Conservation (phyloP, 2,113 vertebrate species). For the Tachuris rubrigastra region DNA sequence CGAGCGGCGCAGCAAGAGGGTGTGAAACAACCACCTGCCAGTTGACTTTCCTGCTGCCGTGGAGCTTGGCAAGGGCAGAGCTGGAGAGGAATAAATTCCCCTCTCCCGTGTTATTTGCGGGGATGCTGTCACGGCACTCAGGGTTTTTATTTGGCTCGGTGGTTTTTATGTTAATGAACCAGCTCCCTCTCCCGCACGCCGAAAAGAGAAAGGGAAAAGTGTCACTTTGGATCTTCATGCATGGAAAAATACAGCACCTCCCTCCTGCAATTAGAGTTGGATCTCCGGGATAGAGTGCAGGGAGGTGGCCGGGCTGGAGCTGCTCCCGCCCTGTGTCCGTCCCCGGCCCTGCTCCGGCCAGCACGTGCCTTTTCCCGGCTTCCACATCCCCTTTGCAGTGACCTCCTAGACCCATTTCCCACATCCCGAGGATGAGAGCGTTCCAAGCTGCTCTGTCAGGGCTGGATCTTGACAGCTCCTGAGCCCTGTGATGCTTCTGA, state of each 20-base stretch:
- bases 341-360: background rate
- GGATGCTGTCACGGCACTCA: background rate
- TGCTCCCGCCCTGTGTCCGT: rapidly evolving
- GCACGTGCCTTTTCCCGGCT: background rate
- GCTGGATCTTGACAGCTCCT: background rate
- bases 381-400: rapidly evolving
- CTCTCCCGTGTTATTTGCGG: background rate
- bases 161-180: constrained; percentile 19
- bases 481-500: rapidly evolving
- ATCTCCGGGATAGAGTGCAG: background rate
- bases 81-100: background rate
- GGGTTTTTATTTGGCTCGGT: background rate
- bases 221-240: constrained; percentile 8
- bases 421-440: background rate
- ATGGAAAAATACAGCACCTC: constrained; percentile 48
- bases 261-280: background rate
- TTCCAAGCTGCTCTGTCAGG: background rate
- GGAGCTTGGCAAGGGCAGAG: constrained; percentile 34
- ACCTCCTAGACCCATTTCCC: background rate
- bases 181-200: background rate
- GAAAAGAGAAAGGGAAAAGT: background rate
- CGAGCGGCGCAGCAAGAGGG: background rate
- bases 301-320: background rate
- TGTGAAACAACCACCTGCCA: constrained; percentile 35
- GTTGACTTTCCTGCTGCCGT: background rate